Conservation (phyloP, 2,113 vertebrate genomes). For the Grus americana region DNA sequence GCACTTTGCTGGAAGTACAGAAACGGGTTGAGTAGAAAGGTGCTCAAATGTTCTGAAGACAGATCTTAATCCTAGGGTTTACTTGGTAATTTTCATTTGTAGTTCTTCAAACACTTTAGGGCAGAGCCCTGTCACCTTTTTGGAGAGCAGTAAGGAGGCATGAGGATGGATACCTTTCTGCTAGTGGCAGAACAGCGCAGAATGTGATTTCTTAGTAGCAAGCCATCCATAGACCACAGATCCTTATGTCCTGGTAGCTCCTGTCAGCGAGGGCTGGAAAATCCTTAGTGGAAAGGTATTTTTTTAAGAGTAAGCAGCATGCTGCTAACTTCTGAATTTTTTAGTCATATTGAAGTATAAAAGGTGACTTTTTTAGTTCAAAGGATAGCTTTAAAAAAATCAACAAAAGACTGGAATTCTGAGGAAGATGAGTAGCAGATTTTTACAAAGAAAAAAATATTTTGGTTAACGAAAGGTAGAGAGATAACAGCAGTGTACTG, state of each 20-base stretch:
- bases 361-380: not conserved
- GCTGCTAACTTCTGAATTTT: not conserved
- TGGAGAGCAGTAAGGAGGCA: accelerated
- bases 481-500: not conserved
- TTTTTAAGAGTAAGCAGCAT: not conserved
- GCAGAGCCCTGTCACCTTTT: not conserved
- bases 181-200: not conserved
- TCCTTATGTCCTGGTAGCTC: not conserved
- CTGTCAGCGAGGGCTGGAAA: not conserved
- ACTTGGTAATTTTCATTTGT: not conserved
- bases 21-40: not conserved
- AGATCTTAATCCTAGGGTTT: not conserved
- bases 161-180: not conserved
- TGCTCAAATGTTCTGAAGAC: not conserved
- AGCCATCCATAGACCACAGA: not conserved
- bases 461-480: not conserved
- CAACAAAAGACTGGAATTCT: not conserved
- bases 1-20: not conserved
- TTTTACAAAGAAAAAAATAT: not conserved
- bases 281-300: not conserved
- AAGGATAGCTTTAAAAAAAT: not conserved
- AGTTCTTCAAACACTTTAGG: not conserved
- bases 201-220: not conserved
- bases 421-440: not conserved
- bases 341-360: not conserved